Conservation (phyloP, 2,113 vertebrate genomes). For the Labrus mixtus region DNA sequence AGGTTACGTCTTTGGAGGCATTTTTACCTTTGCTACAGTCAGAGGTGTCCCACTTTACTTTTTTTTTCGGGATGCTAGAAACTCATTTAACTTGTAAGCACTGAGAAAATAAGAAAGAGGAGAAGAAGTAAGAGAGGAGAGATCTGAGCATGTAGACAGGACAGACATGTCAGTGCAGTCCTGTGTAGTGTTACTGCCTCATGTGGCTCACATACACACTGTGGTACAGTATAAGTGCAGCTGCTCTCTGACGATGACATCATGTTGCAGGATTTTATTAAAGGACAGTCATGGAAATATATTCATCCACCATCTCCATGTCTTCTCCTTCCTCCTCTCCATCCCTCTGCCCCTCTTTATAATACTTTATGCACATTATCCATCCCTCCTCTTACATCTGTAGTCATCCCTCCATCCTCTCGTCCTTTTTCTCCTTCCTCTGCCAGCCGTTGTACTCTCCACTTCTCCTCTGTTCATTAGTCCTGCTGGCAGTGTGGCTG, state of each 20-base stretch:
- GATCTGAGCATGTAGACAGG: neutral
- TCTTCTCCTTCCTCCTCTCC: neutral
- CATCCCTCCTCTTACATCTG: slow-evolving; percentile 11
- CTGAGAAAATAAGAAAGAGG: no score
- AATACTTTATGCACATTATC: neutral
- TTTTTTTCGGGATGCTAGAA: no score
- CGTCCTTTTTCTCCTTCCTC: neutral
- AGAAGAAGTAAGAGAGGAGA: neutral
- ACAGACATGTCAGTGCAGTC: neutral
- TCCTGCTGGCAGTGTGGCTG: neutral
- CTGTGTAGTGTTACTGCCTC: neutral
- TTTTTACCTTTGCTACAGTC: no score
- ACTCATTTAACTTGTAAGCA: no score
- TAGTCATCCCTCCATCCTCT: neutral
- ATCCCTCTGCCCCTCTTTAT: neutral
- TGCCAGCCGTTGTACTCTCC: neutral
- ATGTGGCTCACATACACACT: neutral
- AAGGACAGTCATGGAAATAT: slow-evolving; percentile 34
- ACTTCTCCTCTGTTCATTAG: slow-evolving; percentile 13
- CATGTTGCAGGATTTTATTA: slow-evolving; percentile 59
- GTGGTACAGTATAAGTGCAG: slow-evolving; percentile 29
- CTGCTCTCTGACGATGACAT: slow-evolving; percentile 53
- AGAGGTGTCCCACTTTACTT: no score
- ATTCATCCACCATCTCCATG: neutral
- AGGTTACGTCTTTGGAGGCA: no score